These are phyloP conservation scores for Apis florea DNA, from an alignment of 1,140 invertebrate genomes.

Conservation along the genomic window DNA sequence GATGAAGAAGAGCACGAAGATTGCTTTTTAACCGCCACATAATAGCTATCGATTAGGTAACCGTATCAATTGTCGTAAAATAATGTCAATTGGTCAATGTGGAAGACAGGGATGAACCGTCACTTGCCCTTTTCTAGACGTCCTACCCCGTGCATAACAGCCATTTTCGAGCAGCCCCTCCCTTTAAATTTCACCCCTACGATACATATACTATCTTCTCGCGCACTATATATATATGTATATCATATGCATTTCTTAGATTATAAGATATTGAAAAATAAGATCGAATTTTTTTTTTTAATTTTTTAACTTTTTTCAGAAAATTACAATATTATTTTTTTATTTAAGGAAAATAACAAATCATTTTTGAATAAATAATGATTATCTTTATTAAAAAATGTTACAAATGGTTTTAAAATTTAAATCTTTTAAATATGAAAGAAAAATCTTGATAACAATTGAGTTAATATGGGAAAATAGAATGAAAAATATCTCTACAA, in stretches of 20 bases:
- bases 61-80: slow-evolving; percentile 66
- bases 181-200: slow-evolving; percentile 71
- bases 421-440: not conserved
- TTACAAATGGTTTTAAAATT: not conserved
- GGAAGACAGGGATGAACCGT: slow-evolving; percentile 66
- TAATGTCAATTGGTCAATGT: slow-evolving; percentile 67
- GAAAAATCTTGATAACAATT: not conserved
- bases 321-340: not conserved
- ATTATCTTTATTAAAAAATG: not conserved
- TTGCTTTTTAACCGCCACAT: slow-evolving; percentile 67
- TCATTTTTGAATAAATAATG: not conserved
- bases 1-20: slow-evolving; percentile 66
- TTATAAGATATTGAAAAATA: slow-evolving; percentile 5
- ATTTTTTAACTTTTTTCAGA: not conserved
- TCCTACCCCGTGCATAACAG: slow-evolving; percentile 70
- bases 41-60: slow-evolving; percentile 72
- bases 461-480: slow-evolving; percentile 37
- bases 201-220: slow-evolving; percentile 47
- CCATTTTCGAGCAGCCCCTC: slow-evolving; percentile 75
- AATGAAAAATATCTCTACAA: slow-evolving; percentile 78
- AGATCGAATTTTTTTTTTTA: not conserved
- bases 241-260: not conserved
- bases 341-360: not conserved
- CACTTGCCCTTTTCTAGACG: slow-evolving; percentile 69
- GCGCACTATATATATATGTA: slow-evolving; percentile 23